phyloP scores from a whole-genome alignment of 2,113 vertebrate species.

The Cavia aperea region DNA sequence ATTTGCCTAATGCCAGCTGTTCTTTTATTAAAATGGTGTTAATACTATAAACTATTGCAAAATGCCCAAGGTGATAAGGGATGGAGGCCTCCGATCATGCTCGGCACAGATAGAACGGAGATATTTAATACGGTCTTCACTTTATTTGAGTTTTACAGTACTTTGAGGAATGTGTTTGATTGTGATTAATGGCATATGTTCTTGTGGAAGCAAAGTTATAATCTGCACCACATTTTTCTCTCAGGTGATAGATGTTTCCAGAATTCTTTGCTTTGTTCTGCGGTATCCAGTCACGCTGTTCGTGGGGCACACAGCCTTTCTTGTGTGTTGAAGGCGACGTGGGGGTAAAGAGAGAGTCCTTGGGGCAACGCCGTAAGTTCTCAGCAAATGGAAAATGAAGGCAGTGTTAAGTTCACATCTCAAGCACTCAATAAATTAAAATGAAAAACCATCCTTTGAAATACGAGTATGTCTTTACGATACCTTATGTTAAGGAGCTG shows the following conservation, averaged over 20 bases:
- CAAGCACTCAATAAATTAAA: too few species aligned
- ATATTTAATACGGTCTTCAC: background rate
- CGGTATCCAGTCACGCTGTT: background rate
- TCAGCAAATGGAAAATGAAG: background rate
- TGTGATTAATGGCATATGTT: background rate
- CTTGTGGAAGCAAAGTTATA: background rate
- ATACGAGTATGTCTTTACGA: background rate
- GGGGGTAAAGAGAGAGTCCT: background rate
- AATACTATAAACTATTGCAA: background rate
- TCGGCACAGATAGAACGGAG: background rate
- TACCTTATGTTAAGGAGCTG: background rate
- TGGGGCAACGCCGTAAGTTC: background rate
- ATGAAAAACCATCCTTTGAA: background rate
- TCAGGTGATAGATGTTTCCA: background rate
- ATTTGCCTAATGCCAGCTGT: background rate
- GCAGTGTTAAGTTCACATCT: background rate
- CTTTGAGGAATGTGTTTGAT: background rate
- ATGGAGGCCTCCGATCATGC: background rate
- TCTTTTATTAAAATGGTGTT: constrained; percentile 39
- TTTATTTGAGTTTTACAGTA: background rate
- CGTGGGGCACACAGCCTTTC: background rate
- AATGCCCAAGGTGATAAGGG: background rate
- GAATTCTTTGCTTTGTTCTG: background rate
- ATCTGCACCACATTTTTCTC: background rate
- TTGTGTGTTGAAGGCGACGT: background rate